Evolutionary conservation across 2,888 invertebrate species (phyloP), one percentile per base, ranked within the genome.

Genomic region (Napeogenes inachia): DNA sequence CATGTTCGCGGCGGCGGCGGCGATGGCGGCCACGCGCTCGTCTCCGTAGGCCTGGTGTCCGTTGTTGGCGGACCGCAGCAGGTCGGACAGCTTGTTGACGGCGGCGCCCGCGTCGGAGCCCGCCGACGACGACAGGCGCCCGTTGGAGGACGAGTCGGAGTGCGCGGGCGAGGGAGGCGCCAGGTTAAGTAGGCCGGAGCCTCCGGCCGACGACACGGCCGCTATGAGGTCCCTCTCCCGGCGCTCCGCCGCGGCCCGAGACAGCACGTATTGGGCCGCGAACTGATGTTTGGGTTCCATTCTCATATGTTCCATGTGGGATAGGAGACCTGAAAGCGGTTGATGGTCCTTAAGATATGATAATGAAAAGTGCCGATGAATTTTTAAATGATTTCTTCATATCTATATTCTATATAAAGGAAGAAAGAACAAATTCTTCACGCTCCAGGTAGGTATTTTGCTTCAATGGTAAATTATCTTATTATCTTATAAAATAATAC

Each of bases 241-340:
- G 72, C 97, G 92, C 79, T 97, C 97, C 13, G 97, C 97, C 6
- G 97, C 97, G 8, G 97, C 98, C 72, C 97, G 91, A 62, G 96
- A 96, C 45, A 98, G 91, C 54, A 98, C 97, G 87, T 97, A 98
- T 80, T 98, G 98, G 38, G 98, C 97, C 50, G 97, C 97, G 78
- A 98, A 98, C 84, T 97, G 97, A 91, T 98, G 97, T 84, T 98
- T 98, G 0, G 97, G 97, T 83, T 98, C 97, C 97, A 97, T 97
- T 77, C 97, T 93, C 97, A 98, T 97, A 82, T 97, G 97, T 77
- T 98, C 97, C 97, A 98, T 97, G 82, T 98, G 98, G 64, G 96
- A 96, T 63, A 98, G 92, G 42, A 98, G 92, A 77, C 97, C 98
- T 98, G 90, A 38, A 92, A 89, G 42, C 12, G 42, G 8, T 10